Evolutionary conservation across 1,140 invertebrate species (phyloP).

Genomic region (Polypedilum vanderplanki): DNA sequence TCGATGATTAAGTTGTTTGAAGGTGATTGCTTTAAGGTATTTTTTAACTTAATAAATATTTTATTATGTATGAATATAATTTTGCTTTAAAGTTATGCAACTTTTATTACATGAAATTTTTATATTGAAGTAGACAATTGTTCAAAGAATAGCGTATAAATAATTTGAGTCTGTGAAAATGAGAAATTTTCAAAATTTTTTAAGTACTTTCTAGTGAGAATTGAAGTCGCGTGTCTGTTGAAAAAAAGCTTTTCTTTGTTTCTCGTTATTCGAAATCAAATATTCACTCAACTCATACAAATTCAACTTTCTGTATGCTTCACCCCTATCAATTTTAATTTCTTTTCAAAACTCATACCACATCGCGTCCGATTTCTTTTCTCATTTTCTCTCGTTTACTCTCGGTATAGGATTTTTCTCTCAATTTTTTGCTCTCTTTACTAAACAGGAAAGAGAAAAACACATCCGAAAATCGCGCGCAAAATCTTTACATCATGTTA

Average conservation of each 20-base stretch:
- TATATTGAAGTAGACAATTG: no score
- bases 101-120: no score
- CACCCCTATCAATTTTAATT: no score
- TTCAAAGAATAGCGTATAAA: no score
- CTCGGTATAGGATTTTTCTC: background rate
- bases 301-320: no score
- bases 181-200: no score
- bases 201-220: background rate
- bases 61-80: background rate
- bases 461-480: background rate
- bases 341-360: no score
- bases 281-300: no score
- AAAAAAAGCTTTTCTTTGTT: background rate
- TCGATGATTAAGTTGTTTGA: background rate
- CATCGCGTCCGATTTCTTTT: background rate
- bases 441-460: background rate
- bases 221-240: background rate
- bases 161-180: no score
- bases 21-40: background rate
- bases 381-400: background rate
- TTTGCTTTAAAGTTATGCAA: background rate
- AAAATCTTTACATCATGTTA: conserved; percentile 24
- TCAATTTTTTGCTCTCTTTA: background rate
- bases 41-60: background rate
- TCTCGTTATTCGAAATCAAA: background rate